Percentiles rank a stretch among this genome's conserved stretches.
Evolutionary conservation across 1,140 invertebrate species (phyloP).

Genomic region (Stratiolaelaps scimitus): DNA sequence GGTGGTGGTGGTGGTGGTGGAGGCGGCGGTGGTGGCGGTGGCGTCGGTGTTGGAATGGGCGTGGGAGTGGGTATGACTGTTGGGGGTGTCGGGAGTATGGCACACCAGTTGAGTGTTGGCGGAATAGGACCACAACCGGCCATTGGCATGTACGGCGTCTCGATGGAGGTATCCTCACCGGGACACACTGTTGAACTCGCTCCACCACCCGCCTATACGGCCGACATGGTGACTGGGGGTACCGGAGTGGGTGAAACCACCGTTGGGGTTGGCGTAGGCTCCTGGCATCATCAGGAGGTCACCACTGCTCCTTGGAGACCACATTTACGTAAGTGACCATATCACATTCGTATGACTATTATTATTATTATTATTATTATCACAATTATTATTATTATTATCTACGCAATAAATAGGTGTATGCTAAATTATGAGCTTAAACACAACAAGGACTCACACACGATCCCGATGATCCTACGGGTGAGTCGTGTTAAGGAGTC

Average conservation of each 20-base stretch:
- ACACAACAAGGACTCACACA: too few relatives aligned
- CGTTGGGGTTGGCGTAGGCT: neutral
- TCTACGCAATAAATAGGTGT: too few relatives aligned
- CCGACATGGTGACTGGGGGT: constrained; percentile 11
- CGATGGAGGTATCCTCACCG: neutral
- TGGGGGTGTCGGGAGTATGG: neutral
- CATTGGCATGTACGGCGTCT: constrained; percentile 6
- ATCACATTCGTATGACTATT: neutral
- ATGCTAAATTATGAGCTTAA: too few relatives aligned
- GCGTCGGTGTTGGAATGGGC: neutral
- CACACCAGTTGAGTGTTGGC: constrained; percentile 12
- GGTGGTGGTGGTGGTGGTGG: neutral
- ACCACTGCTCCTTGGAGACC: constrained; percentile 22
- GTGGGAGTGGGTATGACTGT: neutral
- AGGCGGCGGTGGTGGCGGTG: neutral
- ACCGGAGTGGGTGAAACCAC: neutral
- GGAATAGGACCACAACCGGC: neutral
- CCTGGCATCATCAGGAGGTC: constrained; percentile 5
- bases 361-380: too few relatives aligned
- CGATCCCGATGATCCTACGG: too few relatives aligned
- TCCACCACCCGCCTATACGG: constrained; percentile 11
- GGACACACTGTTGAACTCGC: neutral
- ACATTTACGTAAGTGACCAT: constrained; percentile 11
- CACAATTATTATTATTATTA: too few relatives aligned
- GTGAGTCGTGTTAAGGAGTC: too few relatives aligned